These are phyloP conservation scores for Neuroscelio doddi DNA, from an alignment of 2,888 invertebrate genomes.

Conservation along the genomic window DNA sequence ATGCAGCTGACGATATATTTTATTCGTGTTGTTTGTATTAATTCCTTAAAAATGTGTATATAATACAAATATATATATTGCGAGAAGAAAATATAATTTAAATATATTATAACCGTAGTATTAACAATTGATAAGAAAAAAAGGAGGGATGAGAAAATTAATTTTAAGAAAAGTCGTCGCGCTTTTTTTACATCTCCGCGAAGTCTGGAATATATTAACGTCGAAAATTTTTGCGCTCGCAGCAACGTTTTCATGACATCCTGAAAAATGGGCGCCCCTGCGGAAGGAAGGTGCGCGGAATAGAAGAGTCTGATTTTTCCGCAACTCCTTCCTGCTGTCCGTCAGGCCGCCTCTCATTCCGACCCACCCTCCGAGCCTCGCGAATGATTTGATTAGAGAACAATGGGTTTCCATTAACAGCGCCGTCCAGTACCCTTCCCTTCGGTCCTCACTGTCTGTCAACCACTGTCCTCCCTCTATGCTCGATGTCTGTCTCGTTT, in stretches of 20 bases:
- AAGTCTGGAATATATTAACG: constrained; percentile 42
- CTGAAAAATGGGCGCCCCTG: constrained; percentile 35
- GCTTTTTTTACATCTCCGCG: constrained; percentile 3
- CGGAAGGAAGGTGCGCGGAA: constrained; percentile 32
- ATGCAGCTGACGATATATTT: no score
- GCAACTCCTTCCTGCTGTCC: constrained; percentile 41
- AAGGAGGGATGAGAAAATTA: no score
- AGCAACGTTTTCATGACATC: constrained; percentile 34
- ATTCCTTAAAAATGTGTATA: no score
- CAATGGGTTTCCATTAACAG: constrained; percentile 72
- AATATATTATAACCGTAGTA: no score
- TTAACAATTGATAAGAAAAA: no score
- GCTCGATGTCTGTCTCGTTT: constrained; percentile 43
- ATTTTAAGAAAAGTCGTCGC: constrained; percentile 6
- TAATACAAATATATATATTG: no score
- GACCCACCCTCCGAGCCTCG: constrained; percentile 58
- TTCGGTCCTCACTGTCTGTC: constrained; percentile 59
- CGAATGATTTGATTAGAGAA: constrained; percentile 72
- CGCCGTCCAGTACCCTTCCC: constrained; percentile 51
- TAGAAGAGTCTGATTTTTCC: constrained; percentile 40
- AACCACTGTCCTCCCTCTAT: constrained; percentile 55
- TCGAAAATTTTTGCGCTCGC: constrained; percentile 22
- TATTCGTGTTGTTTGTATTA: no score
- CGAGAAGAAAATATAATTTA: neutral
- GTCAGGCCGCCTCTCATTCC: constrained; percentile 43